Evolutionary conservation across 1,140 invertebrate species (phyloP).

Genomic region (Diuraphis noxia): DNA sequence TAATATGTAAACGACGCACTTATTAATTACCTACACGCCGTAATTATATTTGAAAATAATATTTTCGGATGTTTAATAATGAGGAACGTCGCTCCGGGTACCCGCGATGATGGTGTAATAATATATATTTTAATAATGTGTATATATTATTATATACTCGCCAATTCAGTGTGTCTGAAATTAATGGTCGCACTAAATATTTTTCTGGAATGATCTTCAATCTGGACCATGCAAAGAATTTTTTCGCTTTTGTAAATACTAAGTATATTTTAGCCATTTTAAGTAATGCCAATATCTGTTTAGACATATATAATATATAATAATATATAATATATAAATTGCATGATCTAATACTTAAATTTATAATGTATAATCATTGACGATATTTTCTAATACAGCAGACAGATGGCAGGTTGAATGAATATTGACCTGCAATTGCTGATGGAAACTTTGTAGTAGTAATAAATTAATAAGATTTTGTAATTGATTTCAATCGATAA

Average conservation of each 20-base stretch:
- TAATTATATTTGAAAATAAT: slow-evolving; percentile 4
- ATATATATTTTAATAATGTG: background rate
- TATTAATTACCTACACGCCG: background rate
- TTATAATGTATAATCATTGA: background rate
- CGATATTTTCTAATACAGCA: background rate
- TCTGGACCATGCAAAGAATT: background rate
- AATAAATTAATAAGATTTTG: background rate
- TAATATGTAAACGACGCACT: background rate
- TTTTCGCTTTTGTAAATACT: background rate
- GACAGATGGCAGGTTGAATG: background rate
- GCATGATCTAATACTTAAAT: background rate
- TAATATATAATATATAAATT: background rate
- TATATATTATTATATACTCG: background rate
- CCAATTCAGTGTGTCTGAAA: background rate
- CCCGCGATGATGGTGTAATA: background rate
- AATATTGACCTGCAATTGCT: background rate
- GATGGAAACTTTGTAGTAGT: background rate
- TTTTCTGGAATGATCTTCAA: background rate
- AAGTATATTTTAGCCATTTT: background rate
- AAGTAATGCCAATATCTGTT: background rate
- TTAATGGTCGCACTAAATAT: slow-evolving; percentile 4
- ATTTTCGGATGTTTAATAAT: slow-evolving; percentile 6
- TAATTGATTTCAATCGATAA: background rate
- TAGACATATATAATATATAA: background rate
- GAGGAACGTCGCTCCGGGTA: background rate